Conservation (phyloP, 2,797 vertebrate genomes). For the Peromyscus attwateri region DNA sequence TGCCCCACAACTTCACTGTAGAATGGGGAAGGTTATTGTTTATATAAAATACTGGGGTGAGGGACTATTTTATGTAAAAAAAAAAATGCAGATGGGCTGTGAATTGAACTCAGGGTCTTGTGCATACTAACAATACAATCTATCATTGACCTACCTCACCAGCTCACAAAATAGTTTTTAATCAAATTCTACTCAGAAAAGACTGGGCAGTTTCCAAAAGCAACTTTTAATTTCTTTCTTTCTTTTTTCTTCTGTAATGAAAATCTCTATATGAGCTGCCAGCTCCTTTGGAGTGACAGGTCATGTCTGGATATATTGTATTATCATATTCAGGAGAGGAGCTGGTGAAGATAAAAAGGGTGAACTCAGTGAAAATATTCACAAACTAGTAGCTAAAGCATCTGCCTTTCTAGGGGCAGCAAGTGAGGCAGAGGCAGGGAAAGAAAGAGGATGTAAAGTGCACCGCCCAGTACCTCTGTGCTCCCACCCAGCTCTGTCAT, state of each 20-base stretch:
- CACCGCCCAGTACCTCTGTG: background rate
- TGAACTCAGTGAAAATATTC: conserved; percentile 64
- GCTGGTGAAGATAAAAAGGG: conserved; percentile 67
- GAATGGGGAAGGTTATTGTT: background rate
- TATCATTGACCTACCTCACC: background rate
- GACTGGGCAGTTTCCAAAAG: conserved; percentile 22
- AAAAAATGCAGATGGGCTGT: background rate
- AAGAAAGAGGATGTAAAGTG: background rate
- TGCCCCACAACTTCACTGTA: background rate
- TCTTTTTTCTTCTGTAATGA: conserved; percentile 30
- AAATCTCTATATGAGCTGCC: conserved; percentile 58
- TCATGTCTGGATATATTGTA: conserved; percentile 48
- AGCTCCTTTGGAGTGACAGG: conserved; percentile 43
- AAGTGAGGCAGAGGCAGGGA: background rate
- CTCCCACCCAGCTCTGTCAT: background rate
- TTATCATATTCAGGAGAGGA: conserved; percentile 42
- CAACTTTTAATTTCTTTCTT: background rate
- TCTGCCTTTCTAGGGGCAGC: conserved; percentile 21
- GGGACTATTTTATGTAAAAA: background rate
- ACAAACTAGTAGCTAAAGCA: conserved; percentile 12
- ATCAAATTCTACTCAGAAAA: background rate
- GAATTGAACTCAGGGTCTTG: background rate
- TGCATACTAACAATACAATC: background rate
- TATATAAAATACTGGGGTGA: background rate
- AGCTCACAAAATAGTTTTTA: background rate